These are phyloP conservation scores for Pteruthius melanotis DNA, from an alignment of 2,113 vertebrate species.

Conservation along the genomic window DNA sequence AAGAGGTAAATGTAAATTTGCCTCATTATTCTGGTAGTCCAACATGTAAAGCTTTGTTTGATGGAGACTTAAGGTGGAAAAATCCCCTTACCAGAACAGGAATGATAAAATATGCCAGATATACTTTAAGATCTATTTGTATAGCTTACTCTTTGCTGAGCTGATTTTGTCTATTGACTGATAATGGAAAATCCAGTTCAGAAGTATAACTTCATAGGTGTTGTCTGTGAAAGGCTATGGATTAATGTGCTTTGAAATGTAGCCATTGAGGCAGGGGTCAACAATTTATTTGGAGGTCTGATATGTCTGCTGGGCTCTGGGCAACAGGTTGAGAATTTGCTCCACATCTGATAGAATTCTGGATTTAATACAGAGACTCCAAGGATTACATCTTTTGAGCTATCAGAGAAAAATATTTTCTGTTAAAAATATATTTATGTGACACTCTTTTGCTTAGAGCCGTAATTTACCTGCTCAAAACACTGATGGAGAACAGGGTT, in stretches of 20 bases:
- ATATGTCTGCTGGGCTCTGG: neutral
- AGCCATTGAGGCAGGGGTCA: neutral
- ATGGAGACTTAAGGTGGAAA: neutral
- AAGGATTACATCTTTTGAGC: neutral
- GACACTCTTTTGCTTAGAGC: neutral
- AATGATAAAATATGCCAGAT: neutral
- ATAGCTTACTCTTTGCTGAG: neutral
- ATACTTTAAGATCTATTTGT: neutral
- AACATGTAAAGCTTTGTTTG: neutral
- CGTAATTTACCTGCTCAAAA: neutral
- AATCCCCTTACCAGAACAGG: neutral
- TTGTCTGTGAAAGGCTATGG: neutral
- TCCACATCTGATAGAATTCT: neutral
- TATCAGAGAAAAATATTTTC: neutral
- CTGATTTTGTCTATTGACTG: neutral
- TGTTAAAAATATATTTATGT: neutral
- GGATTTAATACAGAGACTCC: neutral
- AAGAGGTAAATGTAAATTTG: neutral
- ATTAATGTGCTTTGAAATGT: neutral
- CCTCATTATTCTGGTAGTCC: neutral
- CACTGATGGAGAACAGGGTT: neutral
- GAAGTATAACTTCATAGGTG: neutral
- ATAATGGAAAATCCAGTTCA: constrained; percentile 1
- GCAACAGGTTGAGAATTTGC: neutral
- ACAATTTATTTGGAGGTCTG: neutral